A percentile compares a stretch with the other conserved stretches of the same genome.
phyloP scores from a whole-genome alignment of 2,797 vertebrate genomes.

The Fistularia tabacaria region DNA sequence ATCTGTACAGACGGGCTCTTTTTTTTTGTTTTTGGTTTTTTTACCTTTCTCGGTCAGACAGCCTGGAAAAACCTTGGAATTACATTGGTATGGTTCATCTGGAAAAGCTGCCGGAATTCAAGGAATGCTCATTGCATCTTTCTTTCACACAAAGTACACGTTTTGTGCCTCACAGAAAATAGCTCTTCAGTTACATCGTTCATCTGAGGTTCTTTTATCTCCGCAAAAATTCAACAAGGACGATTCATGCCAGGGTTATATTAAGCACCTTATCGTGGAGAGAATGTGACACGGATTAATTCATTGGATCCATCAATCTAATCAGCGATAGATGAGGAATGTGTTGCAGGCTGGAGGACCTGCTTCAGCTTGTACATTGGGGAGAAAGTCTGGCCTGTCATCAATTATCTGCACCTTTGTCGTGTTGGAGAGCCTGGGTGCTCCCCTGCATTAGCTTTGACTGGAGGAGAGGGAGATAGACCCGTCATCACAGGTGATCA shows the following conservation, averaged over 20 bases:
- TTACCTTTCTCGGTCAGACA: too few species aligned
- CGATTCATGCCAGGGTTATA: neutral
- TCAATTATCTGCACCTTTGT: constrained; percentile 4
- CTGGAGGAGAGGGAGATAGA: too few species aligned
- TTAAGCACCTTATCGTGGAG: too few species aligned
- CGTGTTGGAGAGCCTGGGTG: neutral
- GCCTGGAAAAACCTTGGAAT: constrained; percentile 1
- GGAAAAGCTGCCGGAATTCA: constrained; percentile 10
- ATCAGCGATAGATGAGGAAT: too few species aligned
- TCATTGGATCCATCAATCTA: too few species aligned
- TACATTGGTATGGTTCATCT: constrained; percentile 6
- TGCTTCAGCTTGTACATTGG: too few species aligned
- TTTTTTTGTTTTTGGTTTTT: too few species aligned
- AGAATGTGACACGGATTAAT: too few species aligned
- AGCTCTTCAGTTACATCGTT: neutral
- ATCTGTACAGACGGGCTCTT: constrained; percentile 1
- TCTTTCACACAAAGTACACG: constrained; percentile 7
- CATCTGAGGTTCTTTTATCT: constrained; percentile 7
- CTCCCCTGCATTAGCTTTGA: too few species aligned
- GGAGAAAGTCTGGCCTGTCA: neutral
- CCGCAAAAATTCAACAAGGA: constrained; percentile 10
- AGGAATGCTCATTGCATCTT: constrained; percentile 7
- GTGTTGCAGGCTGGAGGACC: too few species aligned
- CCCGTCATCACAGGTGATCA: too few species aligned
- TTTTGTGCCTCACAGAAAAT: constrained; percentile 2